These are phyloP conservation scores for Zaprionus tsacasi DNA, from an alignment of 1,140 invertebrate genomes.

Conservation along the genomic window DNA sequence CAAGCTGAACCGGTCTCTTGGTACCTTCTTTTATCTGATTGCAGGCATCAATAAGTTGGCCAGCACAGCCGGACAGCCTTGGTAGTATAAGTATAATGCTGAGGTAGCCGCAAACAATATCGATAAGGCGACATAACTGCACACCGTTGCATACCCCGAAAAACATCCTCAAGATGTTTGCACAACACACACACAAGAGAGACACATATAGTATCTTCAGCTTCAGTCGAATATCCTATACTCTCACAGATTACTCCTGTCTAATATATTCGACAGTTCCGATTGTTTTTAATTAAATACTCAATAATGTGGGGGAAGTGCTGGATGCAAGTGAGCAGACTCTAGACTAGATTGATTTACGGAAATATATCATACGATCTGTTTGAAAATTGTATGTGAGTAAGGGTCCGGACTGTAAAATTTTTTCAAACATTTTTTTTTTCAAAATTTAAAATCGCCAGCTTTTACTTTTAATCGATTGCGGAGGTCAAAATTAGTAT, in stretches of 20 bases:
- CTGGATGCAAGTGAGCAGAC: no score
- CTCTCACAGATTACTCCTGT: neutral
- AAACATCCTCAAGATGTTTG: slow-evolving; percentile 29
- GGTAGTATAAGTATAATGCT: slow-evolving; percentile 33
- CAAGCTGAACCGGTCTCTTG: slow-evolving; percentile 1
- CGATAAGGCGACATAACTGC: slow-evolving; percentile 23
- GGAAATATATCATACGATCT: no score
- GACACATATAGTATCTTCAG: neutral
- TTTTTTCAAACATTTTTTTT: no score
- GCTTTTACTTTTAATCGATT: no score
- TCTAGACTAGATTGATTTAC: no score
- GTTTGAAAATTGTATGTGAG: no score
- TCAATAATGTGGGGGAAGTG: no score
- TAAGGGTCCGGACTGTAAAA: no score
- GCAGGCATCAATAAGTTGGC: slow-evolving; percentile 62
- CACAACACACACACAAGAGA: neutral
- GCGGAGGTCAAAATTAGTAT: no score
- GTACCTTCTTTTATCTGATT: slow-evolving; percentile 52
- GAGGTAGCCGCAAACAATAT: slow-evolving; percentile 17
- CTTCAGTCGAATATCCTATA: neutral
- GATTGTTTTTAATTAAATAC: no score
- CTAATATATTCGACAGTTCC: no score
- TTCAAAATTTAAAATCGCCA: no score
- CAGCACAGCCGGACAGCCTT: slow-evolving; percentile 34
- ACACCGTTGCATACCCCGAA: neutral